Conservation (phyloP, 2,888 invertebrate genomes). For the Sepioteuthis lessoniana region DNA sequence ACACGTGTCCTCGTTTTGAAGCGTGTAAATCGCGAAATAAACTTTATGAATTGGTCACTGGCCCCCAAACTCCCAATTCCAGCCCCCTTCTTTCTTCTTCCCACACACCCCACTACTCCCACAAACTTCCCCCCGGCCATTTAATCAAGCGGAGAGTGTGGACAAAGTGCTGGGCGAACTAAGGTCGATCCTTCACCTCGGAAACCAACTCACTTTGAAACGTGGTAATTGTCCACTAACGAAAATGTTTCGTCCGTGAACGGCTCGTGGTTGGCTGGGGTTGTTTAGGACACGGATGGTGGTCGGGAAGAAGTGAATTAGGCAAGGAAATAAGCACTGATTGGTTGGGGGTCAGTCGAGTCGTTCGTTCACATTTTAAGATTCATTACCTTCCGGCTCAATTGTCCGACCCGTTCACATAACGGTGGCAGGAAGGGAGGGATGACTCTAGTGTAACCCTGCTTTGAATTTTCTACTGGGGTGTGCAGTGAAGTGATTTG, state of each 20-base stretch:
- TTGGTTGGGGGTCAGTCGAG: not conserved
- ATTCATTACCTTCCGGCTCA: slow-evolving; percentile 6
- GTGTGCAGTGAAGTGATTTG: not conserved
- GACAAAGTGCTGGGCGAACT: not conserved
- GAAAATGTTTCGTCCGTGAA: not conserved
- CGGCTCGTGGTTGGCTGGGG: not conserved
- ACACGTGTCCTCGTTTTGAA: too few species aligned
- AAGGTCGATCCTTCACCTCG: not conserved
- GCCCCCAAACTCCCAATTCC: too few species aligned
- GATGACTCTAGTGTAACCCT: not conserved
- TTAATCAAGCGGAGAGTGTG: too few species aligned
- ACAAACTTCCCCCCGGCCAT: too few species aligned
- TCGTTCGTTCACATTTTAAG: slow-evolving; percentile 33
- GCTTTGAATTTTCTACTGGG: not conserved
- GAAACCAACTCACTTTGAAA: slow-evolving; percentile 26
- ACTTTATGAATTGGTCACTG: too few species aligned
- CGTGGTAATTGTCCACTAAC: slow-evolving; percentile 41
- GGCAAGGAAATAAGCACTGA: not conserved
- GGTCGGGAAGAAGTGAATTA: not conserved
- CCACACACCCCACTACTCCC: too few species aligned
- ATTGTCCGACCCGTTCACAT: not conserved
- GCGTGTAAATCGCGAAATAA: too few species aligned
- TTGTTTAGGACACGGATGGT: not conserved
- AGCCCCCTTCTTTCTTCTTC: too few species aligned
- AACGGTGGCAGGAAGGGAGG: too few species aligned